These are phyloP conservation scores for Papilio polytes DNA, from an alignment of 1,140 invertebrate genomes.

Conservation along the genomic window DNA sequence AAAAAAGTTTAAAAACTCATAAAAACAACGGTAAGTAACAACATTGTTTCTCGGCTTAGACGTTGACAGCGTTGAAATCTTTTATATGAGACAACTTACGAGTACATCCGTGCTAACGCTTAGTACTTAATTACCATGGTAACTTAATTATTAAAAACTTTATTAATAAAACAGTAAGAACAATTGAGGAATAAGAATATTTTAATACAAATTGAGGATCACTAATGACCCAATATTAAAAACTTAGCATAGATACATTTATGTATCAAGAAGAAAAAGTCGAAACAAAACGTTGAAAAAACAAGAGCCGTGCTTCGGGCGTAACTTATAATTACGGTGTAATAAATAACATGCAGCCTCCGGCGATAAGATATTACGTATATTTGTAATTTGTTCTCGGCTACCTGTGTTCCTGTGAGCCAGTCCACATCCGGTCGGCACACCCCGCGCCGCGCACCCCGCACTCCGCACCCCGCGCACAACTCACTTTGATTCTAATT, in stretches of 20 bases:
- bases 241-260: not conserved
- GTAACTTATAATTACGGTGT: constrained; percentile 46
- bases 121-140: too few relatives aligned
- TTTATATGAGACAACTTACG: too few relatives aligned
- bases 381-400: constrained; percentile 73
- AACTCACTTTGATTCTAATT: constrained; percentile 1
- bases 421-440: constrained; percentile 46
- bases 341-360: constrained; percentile 67
- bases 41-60: too few relatives aligned
- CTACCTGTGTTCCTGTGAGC: constrained; percentile 72
- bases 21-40: too few relatives aligned
- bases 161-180: too few relatives aligned
- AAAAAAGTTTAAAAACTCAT: too few relatives aligned
- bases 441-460: constrained; percentile 43
- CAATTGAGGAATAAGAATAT: too few relatives aligned
- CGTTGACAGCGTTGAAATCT: too few relatives aligned
- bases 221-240: too few relatives aligned
- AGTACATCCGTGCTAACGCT: too few relatives aligned
- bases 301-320: constrained; percentile 12
- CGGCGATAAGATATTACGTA: constrained; percentile 60
- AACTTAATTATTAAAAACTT: too few relatives aligned
- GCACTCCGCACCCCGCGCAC: constrained; percentile 37
- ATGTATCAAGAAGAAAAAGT: not conserved
- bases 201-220: too few relatives aligned
- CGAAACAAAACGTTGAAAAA: not conserved